A percentile compares a stretch with the other conserved stretches of the same genome.
phyloP scores from a whole-genome alignment of 1,140 invertebrate genomes.

The Zaprionus ghesquierei region DNA sequence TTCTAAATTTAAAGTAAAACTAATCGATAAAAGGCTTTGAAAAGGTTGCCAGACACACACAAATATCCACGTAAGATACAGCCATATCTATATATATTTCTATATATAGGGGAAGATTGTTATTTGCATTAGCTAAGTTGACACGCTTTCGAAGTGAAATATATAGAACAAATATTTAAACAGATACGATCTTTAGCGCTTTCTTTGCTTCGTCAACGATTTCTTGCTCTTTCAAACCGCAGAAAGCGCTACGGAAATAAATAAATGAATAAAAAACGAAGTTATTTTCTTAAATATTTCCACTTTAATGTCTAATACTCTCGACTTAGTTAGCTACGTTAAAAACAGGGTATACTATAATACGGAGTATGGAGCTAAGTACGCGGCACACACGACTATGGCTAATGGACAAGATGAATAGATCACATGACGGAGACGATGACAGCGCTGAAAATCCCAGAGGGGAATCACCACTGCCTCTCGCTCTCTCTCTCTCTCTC shows the following conservation, averaged over 20 bases:
- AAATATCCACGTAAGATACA: not conserved
- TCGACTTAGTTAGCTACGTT: not conserved
- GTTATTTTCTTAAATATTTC: not conserved
- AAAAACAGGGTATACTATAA: slow-evolving; percentile 8
- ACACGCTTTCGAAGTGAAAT: not conserved
- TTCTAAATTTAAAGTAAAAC: slow-evolving; percentile 27
- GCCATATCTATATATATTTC: not conserved
- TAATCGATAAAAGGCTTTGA: slow-evolving; percentile 20
- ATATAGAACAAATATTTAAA: not conserved
- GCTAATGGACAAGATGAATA: slow-evolving; percentile 70
- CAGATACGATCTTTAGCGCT: slow-evolving; percentile 13
- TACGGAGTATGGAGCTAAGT: slow-evolving; percentile 55
- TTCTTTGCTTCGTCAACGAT: no score
- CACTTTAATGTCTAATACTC: not conserved
- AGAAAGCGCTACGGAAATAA: not conserved
- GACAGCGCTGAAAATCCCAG: no score
- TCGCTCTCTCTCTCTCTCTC: slow-evolving; percentile 40
- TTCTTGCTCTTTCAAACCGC: not conserved
- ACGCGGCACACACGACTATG: slow-evolving; percentile 64
- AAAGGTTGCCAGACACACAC: not conserved
- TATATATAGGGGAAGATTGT: not conserved
- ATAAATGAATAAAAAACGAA: not conserved
- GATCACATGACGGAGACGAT: slow-evolving; percentile 49
- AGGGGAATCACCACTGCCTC: not conserved
- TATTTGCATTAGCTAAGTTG: not conserved